These are phyloP conservation scores for Hypsopygia costalis DNA, from an alignment of 2,888 invertebrate species.

Conservation along the genomic window DNA sequence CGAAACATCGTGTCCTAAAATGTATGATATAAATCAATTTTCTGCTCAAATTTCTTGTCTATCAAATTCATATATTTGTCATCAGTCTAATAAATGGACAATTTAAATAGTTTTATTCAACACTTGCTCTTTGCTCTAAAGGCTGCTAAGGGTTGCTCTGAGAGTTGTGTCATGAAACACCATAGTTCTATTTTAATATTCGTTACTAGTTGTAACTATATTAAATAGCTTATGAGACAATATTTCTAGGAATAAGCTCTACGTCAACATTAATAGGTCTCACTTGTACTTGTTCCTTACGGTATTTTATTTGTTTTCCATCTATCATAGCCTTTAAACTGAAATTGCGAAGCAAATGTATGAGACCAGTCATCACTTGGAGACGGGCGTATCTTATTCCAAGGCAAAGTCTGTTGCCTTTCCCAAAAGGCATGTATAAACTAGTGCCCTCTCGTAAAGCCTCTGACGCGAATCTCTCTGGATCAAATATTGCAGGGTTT, in stretches of 20 bases:
- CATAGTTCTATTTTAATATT: no score
- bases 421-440: conserved; percentile 36
- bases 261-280: conserved; percentile 4
- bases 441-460: neutral
- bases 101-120: no score
- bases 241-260: conserved; percentile 1
- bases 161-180: no score
- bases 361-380: conserved; percentile 18
- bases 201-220: no score
- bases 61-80: no score
- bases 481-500: conserved; percentile 59
- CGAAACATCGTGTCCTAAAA: no score
- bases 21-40: no score
- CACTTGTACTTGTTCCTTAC: neutral
- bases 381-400: conserved; percentile 29
- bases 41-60: no score
- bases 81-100: no score
- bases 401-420: conserved; percentile 43
- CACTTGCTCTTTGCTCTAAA: no score
- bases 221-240: no score
- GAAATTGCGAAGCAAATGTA: conserved; percentile 4
- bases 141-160: no score
- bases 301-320: neutral
- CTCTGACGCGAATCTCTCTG: conserved; percentile 57
- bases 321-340: neutral